These are phyloP conservation scores for Criorhina ranunculi DNA, from an alignment of 2,888 invertebrate species.

Conservation along the genomic window DNA sequence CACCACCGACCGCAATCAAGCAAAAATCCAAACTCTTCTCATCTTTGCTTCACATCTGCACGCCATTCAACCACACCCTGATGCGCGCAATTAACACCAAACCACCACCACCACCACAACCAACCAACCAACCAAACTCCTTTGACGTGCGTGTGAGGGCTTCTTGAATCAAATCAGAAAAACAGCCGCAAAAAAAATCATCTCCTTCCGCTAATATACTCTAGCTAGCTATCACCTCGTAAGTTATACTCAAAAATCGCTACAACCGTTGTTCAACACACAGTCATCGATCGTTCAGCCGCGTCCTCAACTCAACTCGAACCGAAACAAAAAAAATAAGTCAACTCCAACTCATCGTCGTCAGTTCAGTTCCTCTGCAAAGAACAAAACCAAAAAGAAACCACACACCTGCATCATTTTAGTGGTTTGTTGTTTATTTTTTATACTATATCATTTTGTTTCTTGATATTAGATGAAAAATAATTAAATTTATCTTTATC, in stretches of 20 bases:
- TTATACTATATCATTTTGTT: slow-evolving; percentile 74
- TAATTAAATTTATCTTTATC: slow-evolving; percentile 44
- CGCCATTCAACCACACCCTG: slow-evolving; percentile 57
- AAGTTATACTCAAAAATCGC: slow-evolving; percentile 66
- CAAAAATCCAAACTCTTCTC: slow-evolving; percentile 52
- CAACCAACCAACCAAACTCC: slow-evolving; percentile 9
- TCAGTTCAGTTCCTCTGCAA: slow-evolving; percentile 71
- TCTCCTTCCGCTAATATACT: slow-evolving; percentile 71
- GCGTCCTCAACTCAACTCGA: slow-evolving; percentile 68
- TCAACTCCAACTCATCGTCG: slow-evolving; percentile 66
- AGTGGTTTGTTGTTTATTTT: slow-evolving; percentile 77
- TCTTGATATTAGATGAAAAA: slow-evolving; percentile 71
- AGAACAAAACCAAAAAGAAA: slow-evolving; percentile 57
- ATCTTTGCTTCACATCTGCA: slow-evolving; percentile 72
- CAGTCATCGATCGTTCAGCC: slow-evolving; percentile 67
- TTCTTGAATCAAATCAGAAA: slow-evolving; percentile 53
- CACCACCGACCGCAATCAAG: slow-evolving; percentile 50
- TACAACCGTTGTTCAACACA: slow-evolving; percentile 70
- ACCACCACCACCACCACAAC: background rate
- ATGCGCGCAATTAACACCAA: slow-evolving; percentile 62
- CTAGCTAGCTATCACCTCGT: slow-evolving; percentile 75
- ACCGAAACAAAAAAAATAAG: slow-evolving; percentile 38
- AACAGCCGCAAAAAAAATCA: slow-evolving; percentile 31
- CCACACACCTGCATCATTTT: slow-evolving; percentile 77
- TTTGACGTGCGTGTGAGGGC: slow-evolving; percentile 54